Evolutionary conservation across 2,888 invertebrate genomes (phyloP).

Genomic region (Agrochola lychnidis): DNA sequence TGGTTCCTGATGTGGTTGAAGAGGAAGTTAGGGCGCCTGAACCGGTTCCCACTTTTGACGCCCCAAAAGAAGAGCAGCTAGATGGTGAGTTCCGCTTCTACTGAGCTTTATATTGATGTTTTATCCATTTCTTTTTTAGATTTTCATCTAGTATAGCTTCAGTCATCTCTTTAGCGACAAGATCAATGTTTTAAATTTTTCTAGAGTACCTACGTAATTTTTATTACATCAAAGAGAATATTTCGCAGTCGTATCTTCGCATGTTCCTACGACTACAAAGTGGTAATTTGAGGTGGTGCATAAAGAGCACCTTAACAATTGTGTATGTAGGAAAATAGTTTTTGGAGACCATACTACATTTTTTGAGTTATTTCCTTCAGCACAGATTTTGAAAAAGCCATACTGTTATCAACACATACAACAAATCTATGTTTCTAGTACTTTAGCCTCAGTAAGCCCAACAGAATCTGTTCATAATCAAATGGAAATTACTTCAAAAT

Average conservation of each 20-base stretch:
- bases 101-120: slow-evolving; percentile 24
- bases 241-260: slow-evolving; percentile 19
- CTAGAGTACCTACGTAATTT: slow-evolving; percentile 11
- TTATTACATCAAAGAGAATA: slow-evolving; percentile 8
- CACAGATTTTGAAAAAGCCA: not conserved
- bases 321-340: slow-evolving; percentile 2
- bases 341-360: not conserved
- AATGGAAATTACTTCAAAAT: not conserved
- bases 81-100: slow-evolving; percentile 75
- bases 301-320: not conserved
- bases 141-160: slow-evolving; percentile 9
- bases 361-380: not conserved
- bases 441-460: not conserved
- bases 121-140: slow-evolving; percentile 15
- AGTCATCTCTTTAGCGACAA: not conserved
- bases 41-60: slow-evolving; percentile 61
- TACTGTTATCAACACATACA: not conserved
- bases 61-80: slow-evolving; percentile 65
- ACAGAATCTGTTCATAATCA: not conserved
- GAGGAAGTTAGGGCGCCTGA: slow-evolving; percentile 68
- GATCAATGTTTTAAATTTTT: slow-evolving; percentile 10
- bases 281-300: slow-evolving; percentile 1
- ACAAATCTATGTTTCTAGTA: not conserved
- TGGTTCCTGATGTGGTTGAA: slow-evolving; percentile 60
- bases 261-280: not conserved